Base-by-base conservation (phyloP, 2,113 vertebrate genomes). In the Daboia siamensis region DNA sequence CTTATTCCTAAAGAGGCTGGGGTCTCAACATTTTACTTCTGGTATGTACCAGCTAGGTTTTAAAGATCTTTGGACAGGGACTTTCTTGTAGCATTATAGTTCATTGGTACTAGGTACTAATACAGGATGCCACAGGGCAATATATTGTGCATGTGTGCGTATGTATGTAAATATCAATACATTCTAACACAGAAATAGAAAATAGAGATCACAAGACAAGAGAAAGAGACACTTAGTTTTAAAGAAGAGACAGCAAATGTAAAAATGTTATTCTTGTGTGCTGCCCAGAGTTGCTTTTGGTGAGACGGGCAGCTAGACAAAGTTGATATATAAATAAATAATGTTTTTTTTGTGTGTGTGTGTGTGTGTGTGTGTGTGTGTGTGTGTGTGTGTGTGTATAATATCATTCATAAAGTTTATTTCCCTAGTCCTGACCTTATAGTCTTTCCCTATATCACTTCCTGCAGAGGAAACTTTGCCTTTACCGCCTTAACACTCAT, bases 401-500 rank as follows among this genome's bases (percentile, higher is more conserved):
- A 4, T n/a, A 69, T n/a, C 29, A 15, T 46, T 33, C 11, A 21
- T 29, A 33, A 59, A 59, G 55, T 11, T 92, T 46, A 52, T 23
- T 3, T 48, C 52, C 15, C 23, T 54, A 9, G 1, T 48, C 59
- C 59, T 51, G 17, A 80, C 20, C 33, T 80, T 80, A 39, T 3
- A 80, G 33, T 39, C 69, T 39, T 80, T 80, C 33, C 17, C 69
- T 39, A 7, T 21, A 80, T 80, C n/a, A 80, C 17, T 9, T 87
- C 86, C 86, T 51, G 48, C 26, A 52, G 10, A 87, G 26, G 86
- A 39, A 57, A 92, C 86, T 86, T 86, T 46, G 93, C 94, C 88
- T 93, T 95, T 80, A 92, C 0, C 1, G 94, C 95, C 95, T 96
- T 96, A 96, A n/a, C 90, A 89, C 88, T 89, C 91, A 95, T 93